Conservation (phyloP, 2,113 vertebrate species). For the Sinocyclocheilus anshuiensis region DNA sequence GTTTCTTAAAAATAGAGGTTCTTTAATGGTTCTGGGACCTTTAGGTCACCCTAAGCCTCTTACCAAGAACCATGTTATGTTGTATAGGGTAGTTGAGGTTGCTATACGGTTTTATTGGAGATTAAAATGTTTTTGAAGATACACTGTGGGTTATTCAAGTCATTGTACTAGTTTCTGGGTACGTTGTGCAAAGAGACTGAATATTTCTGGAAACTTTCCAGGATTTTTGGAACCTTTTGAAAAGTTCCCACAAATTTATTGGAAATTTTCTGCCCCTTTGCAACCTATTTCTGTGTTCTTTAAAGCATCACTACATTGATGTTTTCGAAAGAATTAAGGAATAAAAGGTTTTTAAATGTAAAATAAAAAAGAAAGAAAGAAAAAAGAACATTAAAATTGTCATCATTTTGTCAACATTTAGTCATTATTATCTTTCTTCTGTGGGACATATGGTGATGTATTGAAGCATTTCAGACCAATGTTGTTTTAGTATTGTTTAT, state of each 20-base stretch:
- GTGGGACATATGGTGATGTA: neutral
- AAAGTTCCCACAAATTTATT: too few relatives aligned
- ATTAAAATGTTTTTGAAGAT: neutral
- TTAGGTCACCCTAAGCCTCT: neutral
- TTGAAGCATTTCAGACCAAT: neutral
- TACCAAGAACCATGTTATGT: neutral
- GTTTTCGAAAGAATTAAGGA: neutral
- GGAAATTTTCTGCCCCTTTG: too few relatives aligned
- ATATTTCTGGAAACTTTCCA: too few relatives aligned
- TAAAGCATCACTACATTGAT: neutral
- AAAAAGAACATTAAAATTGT: neutral
- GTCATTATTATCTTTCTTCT: neutral
- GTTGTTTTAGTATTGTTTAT: neutral
- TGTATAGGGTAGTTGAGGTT: too few relatives aligned
- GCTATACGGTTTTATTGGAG: neutral
- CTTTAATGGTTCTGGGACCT: too few relatives aligned
- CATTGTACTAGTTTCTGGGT: neutral
- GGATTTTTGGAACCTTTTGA: too few relatives aligned
- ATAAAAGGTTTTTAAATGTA: neutral
- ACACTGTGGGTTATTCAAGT: neutral
- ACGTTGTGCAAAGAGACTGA: too few relatives aligned
- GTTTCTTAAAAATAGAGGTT: neutral
- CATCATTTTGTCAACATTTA: too few relatives aligned
- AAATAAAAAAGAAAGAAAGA: too few relatives aligned
- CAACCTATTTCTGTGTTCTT: too few relatives aligned